A percentile compares a stretch with the other conserved stretches of the same genome.
phyloP scores from a whole-genome alignment of 2,888 invertebrate species.

The Aleiodes leptofemur region DNA sequence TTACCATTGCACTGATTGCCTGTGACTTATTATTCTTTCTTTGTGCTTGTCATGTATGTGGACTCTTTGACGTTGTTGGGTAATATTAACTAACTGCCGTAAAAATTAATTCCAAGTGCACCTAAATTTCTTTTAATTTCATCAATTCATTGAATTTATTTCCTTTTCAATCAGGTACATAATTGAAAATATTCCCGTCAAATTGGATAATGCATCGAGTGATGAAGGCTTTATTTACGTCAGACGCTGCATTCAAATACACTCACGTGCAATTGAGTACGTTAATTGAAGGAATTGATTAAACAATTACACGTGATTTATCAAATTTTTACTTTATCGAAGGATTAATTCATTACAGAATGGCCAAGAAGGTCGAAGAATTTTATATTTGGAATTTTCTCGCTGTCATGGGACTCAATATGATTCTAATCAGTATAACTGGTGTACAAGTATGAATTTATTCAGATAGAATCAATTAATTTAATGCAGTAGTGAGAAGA shows the following conservation, averaged over 20 bases:
- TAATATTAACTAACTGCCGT: not conserved
- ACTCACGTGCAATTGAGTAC: too few species aligned
- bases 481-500: not conserved
- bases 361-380: not conserved
- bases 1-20: not conserved
- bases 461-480: not conserved
- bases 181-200: too few species aligned
- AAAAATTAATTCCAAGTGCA: too few species aligned
- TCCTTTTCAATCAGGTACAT: too few species aligned
- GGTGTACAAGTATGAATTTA: conserved; percentile 10
- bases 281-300: too few species aligned
- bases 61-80: not conserved
- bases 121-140: too few species aligned
- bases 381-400: conserved; percentile 19
- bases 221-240: too few species aligned
- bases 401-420: conserved; percentile 6
- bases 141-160: too few species aligned
- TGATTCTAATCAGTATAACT: conserved; percentile 25
- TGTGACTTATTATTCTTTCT: conserved; percentile 11
- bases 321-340: too few species aligned
- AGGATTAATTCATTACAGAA: not conserved
- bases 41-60: not conserved
- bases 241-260: too few species aligned
- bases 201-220: too few species aligned
- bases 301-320: too few species aligned